A percentile compares a stretch with the other conserved stretches of the same genome.
phyloP scores from a whole-genome alignment of 1,140 invertebrate species.

The Macrobrachium nipponense region DNA sequence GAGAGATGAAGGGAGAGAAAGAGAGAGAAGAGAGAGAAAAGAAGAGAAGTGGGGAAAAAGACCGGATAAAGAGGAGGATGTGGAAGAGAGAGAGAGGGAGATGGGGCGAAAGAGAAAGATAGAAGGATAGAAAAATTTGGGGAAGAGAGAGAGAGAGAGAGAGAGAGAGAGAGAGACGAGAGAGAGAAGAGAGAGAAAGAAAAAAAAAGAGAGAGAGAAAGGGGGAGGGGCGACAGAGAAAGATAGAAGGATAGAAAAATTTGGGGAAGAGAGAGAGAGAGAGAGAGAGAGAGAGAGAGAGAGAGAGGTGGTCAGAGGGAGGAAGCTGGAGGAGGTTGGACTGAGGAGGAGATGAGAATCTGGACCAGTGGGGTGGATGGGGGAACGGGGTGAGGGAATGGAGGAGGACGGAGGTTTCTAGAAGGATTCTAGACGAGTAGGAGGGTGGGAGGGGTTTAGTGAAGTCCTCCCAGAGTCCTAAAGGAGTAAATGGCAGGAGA shows the following conservation, averaged over 20 bases:
- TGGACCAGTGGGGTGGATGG: neutral
- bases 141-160: neutral
- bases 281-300: neutral
- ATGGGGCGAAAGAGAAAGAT: neutral
- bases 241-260: slow-evolving; percentile 7
- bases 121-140: neutral
- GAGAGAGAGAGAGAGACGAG: slow-evolving; percentile 16
- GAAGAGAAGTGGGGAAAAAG: too few species aligned
- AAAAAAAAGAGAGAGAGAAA: neutral
- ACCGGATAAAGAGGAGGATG: too few species aligned
- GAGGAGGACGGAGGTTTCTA: neutral
- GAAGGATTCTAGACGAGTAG: too few species aligned
- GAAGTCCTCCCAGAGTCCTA: too few species aligned
- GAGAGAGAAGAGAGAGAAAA: too few species aligned
- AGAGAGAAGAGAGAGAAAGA: neutral
- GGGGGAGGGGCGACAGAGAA: neutral
- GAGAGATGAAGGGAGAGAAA: too few species aligned
- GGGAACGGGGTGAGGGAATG: neutral
- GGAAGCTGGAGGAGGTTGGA: neutral
- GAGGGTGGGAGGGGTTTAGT: too few species aligned
- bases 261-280: neutral
- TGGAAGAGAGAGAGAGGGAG: neutral
- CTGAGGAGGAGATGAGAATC: neutral
- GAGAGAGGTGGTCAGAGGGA: neutral
- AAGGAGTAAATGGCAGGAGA: too few species aligned